phyloP scores from a whole-genome alignment of 2,113 vertebrate species.

The Nycticryphes semicollaris region DNA sequence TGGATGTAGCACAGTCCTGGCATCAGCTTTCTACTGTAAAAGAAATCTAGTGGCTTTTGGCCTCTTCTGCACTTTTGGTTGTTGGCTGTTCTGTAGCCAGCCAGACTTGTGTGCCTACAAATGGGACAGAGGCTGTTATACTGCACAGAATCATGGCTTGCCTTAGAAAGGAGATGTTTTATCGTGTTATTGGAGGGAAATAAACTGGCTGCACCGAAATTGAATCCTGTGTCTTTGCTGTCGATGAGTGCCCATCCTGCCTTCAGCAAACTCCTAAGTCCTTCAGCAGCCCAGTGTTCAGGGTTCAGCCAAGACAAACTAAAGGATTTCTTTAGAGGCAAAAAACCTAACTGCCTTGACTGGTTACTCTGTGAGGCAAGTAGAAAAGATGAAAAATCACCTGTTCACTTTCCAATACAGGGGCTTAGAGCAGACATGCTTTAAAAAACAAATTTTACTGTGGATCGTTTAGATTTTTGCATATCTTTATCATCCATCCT shows the following conservation, averaged over 20 bases:
- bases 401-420: background rate
- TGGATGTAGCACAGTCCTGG: background rate
- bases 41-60: background rate
- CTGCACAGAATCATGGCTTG: background rate
- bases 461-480: background rate
- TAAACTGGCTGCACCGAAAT: background rate
- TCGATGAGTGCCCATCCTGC: background rate
- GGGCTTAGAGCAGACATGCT: background rate
- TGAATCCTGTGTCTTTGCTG: background rate
- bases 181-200: background rate
- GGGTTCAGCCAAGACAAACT: background rate
- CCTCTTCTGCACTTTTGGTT: background rate
- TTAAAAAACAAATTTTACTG: background rate
- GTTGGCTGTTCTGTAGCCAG: background rate
- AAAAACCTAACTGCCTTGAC: background rate
- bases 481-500: background rate
- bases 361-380: background rate
- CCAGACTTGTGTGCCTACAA: background rate
- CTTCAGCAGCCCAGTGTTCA: background rate
- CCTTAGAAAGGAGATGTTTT: background rate
- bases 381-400: background rate
- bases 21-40: background rate
- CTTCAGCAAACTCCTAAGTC: accelerated
- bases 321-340: background rate
- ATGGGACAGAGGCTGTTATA: background rate